Percentiles rank a stretch among this genome's conserved stretches.
These are phyloP conservation scores for Bubo bubo DNA, from an alignment of 2,113 vertebrate species.

Conservation along the genomic window DNA sequence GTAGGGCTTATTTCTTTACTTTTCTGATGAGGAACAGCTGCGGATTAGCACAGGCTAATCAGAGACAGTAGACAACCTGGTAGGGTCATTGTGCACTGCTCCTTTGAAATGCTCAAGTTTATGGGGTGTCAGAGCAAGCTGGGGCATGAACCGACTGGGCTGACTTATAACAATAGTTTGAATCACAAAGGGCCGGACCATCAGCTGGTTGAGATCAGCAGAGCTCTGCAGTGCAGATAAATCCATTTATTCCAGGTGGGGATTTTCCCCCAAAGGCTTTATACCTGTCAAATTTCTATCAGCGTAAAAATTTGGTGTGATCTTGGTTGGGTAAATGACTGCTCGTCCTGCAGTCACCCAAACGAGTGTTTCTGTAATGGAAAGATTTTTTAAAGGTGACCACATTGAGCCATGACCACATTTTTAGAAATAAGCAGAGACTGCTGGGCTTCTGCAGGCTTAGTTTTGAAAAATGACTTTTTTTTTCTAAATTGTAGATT, in stretches of 20 bases:
- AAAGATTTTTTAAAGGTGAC: background rate
- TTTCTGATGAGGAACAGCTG: conserved; percentile 23
- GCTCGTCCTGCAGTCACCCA: background rate
- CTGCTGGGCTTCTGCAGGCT: background rate
- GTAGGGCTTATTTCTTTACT: background rate
- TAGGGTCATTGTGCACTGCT: background rate
- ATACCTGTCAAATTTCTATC: background rate
- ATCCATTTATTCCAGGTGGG: background rate
- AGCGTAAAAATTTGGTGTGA: background rate
- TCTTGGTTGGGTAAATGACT: background rate
- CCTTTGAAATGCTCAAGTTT: conserved; percentile 39
- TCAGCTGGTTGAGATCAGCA: conserved; percentile 4
- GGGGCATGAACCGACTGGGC: background rate
- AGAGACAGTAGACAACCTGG: conserved; percentile 31
- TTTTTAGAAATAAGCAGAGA: background rate
- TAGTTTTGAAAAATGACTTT: background rate
- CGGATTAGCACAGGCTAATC: background rate
- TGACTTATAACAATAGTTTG: background rate
- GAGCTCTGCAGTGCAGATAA: background rate
- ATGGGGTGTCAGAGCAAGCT: conserved; percentile 14
- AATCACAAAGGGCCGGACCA: background rate
- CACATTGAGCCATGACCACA: background rate
- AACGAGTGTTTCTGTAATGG: background rate
- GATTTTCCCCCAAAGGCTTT: background rate
- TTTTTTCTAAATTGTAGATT: background rate